Conservation (phyloP, 2,797 vertebrate species). For the Enteromius thamalakanensis region DNA sequence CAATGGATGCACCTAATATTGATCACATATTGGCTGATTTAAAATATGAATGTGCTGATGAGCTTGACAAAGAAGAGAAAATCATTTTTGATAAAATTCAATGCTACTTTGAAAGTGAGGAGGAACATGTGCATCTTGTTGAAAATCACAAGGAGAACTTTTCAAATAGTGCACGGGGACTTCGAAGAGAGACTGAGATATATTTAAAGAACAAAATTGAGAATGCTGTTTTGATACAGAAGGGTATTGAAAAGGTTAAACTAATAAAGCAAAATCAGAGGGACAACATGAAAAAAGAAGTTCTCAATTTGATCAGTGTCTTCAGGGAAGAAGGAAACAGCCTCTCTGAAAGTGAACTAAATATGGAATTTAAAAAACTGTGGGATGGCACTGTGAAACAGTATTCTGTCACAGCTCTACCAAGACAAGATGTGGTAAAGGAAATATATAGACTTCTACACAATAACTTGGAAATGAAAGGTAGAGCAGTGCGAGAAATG, state of each 20-base stretch:
- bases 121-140: conserved; percentile 59
- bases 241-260: conserved; percentile 22
- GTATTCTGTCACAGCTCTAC: conserved; percentile 37
- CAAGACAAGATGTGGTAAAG: not conserved
- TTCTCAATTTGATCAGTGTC: conserved; percentile 55
- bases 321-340: conserved; percentile 20
- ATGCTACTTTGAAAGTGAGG: conserved; percentile 61
- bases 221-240: conserved; percentile 2
- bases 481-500: not conserved
- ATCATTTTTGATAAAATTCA: conserved; percentile 35
- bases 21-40: not conserved
- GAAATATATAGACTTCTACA: not conserved
- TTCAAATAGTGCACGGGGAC: not conserved
- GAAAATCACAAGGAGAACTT: conserved; percentile 69
- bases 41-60: not conserved
- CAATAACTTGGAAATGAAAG: conserved; percentile 13
- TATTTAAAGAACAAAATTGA: conserved; percentile 40
- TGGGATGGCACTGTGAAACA: conserved; percentile 45
- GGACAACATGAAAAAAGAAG: conserved; percentile 59
- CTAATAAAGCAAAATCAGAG: conserved; percentile 41
- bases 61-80: not conserved
- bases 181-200: conserved; percentile 59
- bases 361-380: conserved; percentile 57
- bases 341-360: conserved; percentile 52
- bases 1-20: not conserved